These are phyloP conservation scores for Aphelocoma californica DNA, from an alignment of 2,797 vertebrate genomes.

Conservation along the genomic window DNA sequence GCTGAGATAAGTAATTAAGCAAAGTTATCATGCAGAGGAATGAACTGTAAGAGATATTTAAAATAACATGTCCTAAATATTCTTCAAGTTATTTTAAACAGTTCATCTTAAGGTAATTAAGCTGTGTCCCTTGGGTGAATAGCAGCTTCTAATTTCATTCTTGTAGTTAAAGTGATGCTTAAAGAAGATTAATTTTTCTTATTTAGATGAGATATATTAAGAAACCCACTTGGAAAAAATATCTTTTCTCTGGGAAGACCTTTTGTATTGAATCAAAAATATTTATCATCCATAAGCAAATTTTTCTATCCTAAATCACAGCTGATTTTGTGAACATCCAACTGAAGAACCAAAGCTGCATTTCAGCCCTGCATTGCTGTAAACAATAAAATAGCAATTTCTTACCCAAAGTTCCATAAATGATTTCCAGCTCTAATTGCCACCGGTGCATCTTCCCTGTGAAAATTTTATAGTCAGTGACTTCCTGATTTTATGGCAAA, in stretches of 20 bases:
- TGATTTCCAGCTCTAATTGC: not conserved
- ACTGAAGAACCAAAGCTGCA: not conserved
- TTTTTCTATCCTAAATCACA: not conserved
- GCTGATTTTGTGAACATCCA: not conserved
- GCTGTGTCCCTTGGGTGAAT: not conserved
- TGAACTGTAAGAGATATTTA: slow-evolving; percentile 11
- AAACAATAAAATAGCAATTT: not conserved
- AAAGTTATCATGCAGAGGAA: slow-evolving; percentile 21
- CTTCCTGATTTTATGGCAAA: not conserved
- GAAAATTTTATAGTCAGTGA: not conserved
- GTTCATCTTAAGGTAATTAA: slow-evolving; percentile 48
- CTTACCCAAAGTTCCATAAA: not conserved
- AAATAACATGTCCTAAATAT: slow-evolving; percentile 41
- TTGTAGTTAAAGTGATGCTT: not conserved
- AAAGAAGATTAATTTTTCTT: not conserved
- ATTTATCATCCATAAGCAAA: not conserved
- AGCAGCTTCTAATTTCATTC: not conserved
- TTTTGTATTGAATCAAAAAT: not conserved
- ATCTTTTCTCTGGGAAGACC: not conserved
- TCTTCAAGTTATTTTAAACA: slow-evolving; percentile 8
- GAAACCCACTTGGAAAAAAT: not conserved
- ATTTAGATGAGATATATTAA: not conserved
- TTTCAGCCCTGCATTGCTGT: not conserved
- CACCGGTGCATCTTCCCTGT: not conserved
- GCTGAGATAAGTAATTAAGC: slow-evolving; percentile 47